Evolutionary conservation across 2,888 invertebrate species (phyloP).

Genomic region (Eupithecia dodoneata): DNA sequence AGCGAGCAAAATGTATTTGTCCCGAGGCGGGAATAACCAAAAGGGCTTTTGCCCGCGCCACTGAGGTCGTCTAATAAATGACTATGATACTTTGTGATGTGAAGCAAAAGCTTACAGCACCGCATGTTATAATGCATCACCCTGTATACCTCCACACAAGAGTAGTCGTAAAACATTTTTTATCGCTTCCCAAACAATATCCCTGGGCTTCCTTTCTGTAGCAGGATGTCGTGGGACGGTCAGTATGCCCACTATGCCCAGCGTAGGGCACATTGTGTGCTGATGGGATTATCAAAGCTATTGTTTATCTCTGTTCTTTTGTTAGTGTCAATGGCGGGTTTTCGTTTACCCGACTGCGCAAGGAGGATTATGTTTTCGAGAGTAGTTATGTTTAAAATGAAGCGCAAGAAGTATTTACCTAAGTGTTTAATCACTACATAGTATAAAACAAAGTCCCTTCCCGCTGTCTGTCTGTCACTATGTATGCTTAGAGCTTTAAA

Average conservation of each 20-base stretch:
- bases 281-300: conserved; percentile 21
- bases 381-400: background rate
- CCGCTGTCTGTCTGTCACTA: no score
- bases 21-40: no score
- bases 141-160: conserved; percentile 14
- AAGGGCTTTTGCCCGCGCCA: no score
- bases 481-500: no score
- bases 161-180: conserved; percentile 53
- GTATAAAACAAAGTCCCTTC: no score
- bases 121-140: background rate
- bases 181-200: conserved; percentile 49
- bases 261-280: conserved; percentile 29
- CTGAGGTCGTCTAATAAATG: no score
- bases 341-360: background rate
- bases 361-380: background rate
- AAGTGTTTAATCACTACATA: no score
- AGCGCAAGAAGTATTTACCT: no score
- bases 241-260: background rate
- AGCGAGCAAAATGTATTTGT: no score
- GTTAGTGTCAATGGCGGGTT: background rate
- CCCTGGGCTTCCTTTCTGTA: conserved; percentile 52
- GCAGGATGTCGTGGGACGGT: conserved; percentile 32
- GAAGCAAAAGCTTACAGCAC: no score
- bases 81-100: no score
- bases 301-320: background rate